phyloP scores from a whole-genome alignment of 1,140 invertebrate genomes.

The Belonocnema kinseyi region DNA sequence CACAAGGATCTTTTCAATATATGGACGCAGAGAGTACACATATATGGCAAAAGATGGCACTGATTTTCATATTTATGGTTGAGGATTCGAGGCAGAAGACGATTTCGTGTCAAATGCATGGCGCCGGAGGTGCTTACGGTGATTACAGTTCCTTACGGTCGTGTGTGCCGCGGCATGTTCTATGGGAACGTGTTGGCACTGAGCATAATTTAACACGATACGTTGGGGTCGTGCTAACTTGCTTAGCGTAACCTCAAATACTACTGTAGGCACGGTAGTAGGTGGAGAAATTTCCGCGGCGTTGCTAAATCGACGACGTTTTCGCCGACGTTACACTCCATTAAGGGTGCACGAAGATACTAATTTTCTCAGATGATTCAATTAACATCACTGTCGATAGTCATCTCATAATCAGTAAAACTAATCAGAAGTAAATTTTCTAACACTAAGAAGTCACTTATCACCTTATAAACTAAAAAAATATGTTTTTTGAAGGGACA shows the following conservation, averaged over 20 bases:
- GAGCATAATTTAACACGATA: slow-evolving; percentile 76
- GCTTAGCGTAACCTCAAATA: slow-evolving; percentile 76
- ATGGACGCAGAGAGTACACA: too few relatives aligned
- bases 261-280: slow-evolving; percentile 55
- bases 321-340: slow-evolving; percentile 40
- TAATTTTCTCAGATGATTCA: slow-evolving; percentile 16
- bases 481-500: too few relatives aligned
- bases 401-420: background rate
- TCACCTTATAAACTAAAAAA: too few relatives aligned
- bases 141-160: slow-evolving; percentile 54
- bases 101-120: slow-evolving; percentile 38
- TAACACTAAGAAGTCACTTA: too few relatives aligned
- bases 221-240: slow-evolving; percentile 75
- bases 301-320: slow-evolving; percentile 64
- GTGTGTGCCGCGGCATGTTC: slow-evolving; percentile 48
- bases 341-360: slow-evolving; percentile 24
- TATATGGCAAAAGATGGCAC: background rate
- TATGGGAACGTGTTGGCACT: slow-evolving; percentile 57
- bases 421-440: too few relatives aligned
- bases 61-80: slow-evolving; percentile 3
- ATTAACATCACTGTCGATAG: background rate
- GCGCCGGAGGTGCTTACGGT: slow-evolving; percentile 52
- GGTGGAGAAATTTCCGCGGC: slow-evolving; percentile 61
- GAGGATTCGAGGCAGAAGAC: slow-evolving; percentile 48
- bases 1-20: too few relatives aligned